Conservation (phyloP, 2,888 invertebrate genomes). For the Ischnura elegans region DNA sequence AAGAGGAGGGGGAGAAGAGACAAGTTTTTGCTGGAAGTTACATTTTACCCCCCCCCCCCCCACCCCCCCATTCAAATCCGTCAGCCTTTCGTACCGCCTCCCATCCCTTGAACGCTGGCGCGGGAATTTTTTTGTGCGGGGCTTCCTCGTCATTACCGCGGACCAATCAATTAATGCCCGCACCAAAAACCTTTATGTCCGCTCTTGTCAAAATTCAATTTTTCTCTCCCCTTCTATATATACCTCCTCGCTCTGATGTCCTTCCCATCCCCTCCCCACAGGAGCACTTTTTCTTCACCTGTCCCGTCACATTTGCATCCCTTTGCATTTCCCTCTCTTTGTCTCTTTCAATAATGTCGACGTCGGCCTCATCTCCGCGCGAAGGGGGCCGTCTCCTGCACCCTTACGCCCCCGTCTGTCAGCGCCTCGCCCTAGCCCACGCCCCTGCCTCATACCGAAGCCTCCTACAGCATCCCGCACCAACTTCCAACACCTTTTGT, state of each 20-base stretch:
- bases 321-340: constrained; percentile 38
- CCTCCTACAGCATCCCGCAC: neutral
- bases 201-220: constrained; percentile 38
- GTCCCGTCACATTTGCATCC: neutral
- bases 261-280: neutral
- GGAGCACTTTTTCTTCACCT: neutral
- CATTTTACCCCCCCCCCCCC: constrained; percentile 1
- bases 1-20: neutral
- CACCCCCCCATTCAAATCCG: constrained; percentile 14
- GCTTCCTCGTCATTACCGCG: constrained; percentile 33
- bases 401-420: neutral
- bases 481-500: too few species aligned
- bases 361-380: constrained; percentile 15
- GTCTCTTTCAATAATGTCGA: constrained; percentile 27
- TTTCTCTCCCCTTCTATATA: neutral
- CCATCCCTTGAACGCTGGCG: neutral
- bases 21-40: neutral
- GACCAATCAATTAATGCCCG: constrained; percentile 25
- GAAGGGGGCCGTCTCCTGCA: neutral
- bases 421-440: neutral
- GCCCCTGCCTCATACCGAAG: neutral
- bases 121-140: neutral
- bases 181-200: constrained; percentile 34
- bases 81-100: neutral
- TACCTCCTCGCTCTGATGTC: neutral